phyloP scores from a whole-genome alignment of 2,888 invertebrate species.

The Leucophenga maculata region DNA sequence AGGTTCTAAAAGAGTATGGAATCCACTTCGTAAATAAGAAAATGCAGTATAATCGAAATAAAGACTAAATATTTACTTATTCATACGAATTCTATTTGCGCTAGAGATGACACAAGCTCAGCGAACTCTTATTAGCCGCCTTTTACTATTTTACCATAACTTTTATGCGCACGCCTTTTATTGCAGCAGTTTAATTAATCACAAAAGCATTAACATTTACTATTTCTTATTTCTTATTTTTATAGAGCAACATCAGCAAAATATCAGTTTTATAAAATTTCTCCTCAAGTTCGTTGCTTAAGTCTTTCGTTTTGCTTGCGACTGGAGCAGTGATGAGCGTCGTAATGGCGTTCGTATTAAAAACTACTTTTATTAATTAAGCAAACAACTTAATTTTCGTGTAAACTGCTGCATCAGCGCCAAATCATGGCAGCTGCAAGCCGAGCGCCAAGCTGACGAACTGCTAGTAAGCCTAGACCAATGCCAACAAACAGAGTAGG shows the following conservation, averaged over 20 bases:
- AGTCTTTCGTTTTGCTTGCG: conserved; percentile 42
- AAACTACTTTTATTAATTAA: conserved; percentile 65
- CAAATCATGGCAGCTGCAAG: conserved; percentile 61
- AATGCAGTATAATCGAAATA: too few species aligned
- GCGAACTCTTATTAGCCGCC: too few species aligned
- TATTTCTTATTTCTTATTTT: background rate
- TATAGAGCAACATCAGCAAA: background rate
- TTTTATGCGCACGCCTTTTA: too few species aligned
- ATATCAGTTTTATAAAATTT: background rate
- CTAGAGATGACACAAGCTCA: too few species aligned
- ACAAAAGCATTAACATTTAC: background rate
- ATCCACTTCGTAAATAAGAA: too few species aligned
- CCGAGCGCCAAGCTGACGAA: conserved; percentile 19
- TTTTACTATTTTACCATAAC: too few species aligned
- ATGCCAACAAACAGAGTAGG: conserved; percentile 36
- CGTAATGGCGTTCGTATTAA: conserved; percentile 58
- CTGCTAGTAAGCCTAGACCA: conserved; percentile 14
- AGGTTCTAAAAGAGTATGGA: too few species aligned
- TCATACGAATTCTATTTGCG: too few species aligned
- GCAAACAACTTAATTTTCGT: conserved; percentile 62
- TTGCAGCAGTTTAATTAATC: too few species aligned
- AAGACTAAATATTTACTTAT: too few species aligned
- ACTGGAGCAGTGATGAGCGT: conserved; percentile 16
- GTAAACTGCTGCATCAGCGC: conserved; percentile 62
- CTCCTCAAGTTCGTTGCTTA: conserved; percentile 42